Evolutionary conservation across 2,888 invertebrate genomes (phyloP).

Genomic region (Coronaproctus castanopsis): DNA sequence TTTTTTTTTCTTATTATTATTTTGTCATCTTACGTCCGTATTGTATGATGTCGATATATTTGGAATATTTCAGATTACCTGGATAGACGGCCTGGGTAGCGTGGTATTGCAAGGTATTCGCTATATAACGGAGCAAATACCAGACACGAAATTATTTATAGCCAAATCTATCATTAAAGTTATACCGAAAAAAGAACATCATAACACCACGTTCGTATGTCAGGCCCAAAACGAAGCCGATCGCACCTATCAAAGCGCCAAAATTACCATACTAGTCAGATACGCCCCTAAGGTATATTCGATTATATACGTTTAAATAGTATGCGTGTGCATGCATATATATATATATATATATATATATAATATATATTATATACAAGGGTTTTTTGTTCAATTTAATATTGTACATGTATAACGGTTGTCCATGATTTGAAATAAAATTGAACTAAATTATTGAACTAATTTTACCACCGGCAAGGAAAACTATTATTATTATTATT

Average conservation of each 20-base stretch:
- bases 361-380: too few species aligned
- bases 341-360: too few species aligned
- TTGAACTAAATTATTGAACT: too few species aligned
- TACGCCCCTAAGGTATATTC: slow-evolving; percentile 57
- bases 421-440: too few species aligned
- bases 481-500: too few species aligned
- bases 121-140: slow-evolving; percentile 45
- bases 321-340: too few species aligned
- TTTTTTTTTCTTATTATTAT: background rate
- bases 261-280: slow-evolving; percentile 67
- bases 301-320: too few species aligned
- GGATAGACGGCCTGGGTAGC: slow-evolving; percentile 75
- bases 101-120: slow-evolving; percentile 60
- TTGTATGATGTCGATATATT: too few species aligned
- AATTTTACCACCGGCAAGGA: too few species aligned
- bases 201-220: slow-evolving; percentile 77
- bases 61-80: slow-evolving; percentile 65
- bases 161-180: slow-evolving; percentile 66
- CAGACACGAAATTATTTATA: slow-evolving; percentile 63
- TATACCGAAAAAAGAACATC: slow-evolving; percentile 68
- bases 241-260: slow-evolving; percentile 58
- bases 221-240: slow-evolving; percentile 84
- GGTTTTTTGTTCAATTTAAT: too few species aligned
- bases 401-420: too few species aligned
- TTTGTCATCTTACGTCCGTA: background rate